phyloP scores from a whole-genome alignment of 2,797 vertebrate genomes.

The Denticeps clupeoides region DNA sequence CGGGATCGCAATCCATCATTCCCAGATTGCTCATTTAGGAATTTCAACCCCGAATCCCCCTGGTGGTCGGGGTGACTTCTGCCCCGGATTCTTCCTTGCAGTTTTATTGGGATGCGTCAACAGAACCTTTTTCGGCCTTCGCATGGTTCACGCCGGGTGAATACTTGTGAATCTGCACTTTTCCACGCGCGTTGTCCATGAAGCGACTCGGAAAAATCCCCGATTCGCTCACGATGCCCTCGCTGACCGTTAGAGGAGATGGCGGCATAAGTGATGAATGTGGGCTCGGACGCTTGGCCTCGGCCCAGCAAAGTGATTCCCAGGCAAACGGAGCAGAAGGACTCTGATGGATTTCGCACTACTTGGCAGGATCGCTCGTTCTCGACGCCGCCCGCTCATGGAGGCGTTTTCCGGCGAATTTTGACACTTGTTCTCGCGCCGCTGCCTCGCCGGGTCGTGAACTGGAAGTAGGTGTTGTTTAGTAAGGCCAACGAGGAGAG shows the following conservation, averaged over 20 bases:
- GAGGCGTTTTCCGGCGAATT: no score
- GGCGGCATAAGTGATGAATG: neutral
- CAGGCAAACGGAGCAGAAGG: neutral
- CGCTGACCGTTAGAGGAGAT: neutral
- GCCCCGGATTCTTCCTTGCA: no score
- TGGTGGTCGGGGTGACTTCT: neutral
- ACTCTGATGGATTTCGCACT: neutral
- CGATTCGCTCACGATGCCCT: neutral
- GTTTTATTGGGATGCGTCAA: constrained; percentile 3
- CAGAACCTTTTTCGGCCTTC: neutral
- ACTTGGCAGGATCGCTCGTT: neutral
- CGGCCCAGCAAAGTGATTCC: neutral
- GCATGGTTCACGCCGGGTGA: no score
- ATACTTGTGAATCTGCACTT: no score
- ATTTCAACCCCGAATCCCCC: neutral
- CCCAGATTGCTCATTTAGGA: neutral
- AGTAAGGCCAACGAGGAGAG: no score
- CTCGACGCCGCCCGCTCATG: no score
- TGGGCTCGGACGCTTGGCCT: neutral
- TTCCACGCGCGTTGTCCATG: neutral
- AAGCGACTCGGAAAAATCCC: neutral
- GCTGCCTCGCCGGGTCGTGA: no score
- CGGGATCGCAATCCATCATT: neutral
- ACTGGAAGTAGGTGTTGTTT: no score
- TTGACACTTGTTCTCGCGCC: no score